These are phyloP conservation scores for Drosophila leonis DNA, from an alignment of 2,888 invertebrate genomes.

Conservation along the genomic window DNA sequence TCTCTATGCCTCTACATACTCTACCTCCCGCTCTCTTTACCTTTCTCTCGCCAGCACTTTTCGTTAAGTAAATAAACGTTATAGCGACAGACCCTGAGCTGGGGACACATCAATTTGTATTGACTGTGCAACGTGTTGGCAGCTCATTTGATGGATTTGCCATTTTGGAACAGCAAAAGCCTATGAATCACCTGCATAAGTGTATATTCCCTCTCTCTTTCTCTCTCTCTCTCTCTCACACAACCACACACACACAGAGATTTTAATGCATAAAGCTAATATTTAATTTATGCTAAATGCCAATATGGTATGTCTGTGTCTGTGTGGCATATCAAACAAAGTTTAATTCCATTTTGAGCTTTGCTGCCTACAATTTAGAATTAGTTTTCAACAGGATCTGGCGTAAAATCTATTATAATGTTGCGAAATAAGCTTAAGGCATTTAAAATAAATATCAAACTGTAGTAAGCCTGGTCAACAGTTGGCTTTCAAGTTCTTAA, in stretches of 20 bases:
- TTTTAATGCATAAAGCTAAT: conserved; percentile 46
- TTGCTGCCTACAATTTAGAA: conserved; percentile 2
- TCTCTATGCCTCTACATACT: no score
- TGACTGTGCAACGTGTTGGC: conserved; percentile 72
- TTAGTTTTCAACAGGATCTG: neutral
- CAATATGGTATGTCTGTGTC: conserved; percentile 5
- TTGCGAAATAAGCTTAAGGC: neutral
- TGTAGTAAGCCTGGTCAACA: conserved; percentile 26
- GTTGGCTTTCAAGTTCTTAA: conserved; percentile 56
- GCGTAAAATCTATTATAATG: neutral
- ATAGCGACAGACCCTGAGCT: conserved; percentile 37
- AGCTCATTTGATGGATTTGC: conserved; percentile 80
- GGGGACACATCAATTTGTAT: conserved; percentile 68
- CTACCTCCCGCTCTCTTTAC: neutral
- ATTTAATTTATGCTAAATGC: conserved; percentile 69
- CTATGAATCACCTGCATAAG: conserved; percentile 72
- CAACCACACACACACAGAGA: conserved; percentile 30
- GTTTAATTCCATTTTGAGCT: conserved; percentile 13
- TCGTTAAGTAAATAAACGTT: conserved; percentile 72
- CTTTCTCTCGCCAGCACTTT: conserved; percentile 58
- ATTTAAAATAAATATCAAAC: conserved; percentile 21
- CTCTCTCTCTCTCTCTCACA: conserved; percentile 30
- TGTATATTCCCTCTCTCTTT: no score
- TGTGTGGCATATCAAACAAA: conserved; percentile 57
- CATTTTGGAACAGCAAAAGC: conserved; percentile 36